These are phyloP conservation scores for Pitangus sulphuratus DNA, from an alignment of 2,797 vertebrate species.

Conservation along the genomic window DNA sequence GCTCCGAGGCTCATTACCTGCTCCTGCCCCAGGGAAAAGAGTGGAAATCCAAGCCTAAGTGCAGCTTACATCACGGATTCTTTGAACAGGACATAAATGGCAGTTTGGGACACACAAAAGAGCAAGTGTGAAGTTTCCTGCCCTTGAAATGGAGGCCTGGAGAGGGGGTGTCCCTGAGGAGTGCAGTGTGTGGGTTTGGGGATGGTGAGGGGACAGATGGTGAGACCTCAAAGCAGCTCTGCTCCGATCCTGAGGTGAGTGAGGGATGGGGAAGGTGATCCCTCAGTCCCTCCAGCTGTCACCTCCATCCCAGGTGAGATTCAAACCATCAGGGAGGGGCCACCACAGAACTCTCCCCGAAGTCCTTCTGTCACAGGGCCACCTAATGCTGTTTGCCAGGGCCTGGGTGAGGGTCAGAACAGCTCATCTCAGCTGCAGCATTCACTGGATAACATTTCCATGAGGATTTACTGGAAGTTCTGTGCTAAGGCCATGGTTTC, in stretches of 20 bases:
- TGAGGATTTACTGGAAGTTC: not conserved
- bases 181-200: fast-evolving
- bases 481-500: not conserved
- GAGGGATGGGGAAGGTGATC: not conserved
- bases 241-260: fast-evolving
- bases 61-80: not conserved
- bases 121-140: not conserved
- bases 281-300: not conserved
- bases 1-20: not conserved
- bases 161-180: fast-evolving
- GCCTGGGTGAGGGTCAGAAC: too few relatives aligned
- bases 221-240: not conserved
- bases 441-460: not conserved
- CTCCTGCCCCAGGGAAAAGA: not conserved
- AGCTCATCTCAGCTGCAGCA: not conserved
- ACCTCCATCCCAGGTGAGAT: not conserved
- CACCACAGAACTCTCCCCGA: not conserved
- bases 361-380: not conserved
- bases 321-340: not conserved
- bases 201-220: not conserved
- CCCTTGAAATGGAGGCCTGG: not conserved
- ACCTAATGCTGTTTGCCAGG: too few relatives aligned
- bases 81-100: fast-evolving
- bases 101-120: not conserved
- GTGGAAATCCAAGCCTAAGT: not conserved